Percentiles rank a stretch among this genome's conserved stretches.
Conservation (phyloP, 1,140 invertebrate species). For the Adoxophyes honmai region DNA sequence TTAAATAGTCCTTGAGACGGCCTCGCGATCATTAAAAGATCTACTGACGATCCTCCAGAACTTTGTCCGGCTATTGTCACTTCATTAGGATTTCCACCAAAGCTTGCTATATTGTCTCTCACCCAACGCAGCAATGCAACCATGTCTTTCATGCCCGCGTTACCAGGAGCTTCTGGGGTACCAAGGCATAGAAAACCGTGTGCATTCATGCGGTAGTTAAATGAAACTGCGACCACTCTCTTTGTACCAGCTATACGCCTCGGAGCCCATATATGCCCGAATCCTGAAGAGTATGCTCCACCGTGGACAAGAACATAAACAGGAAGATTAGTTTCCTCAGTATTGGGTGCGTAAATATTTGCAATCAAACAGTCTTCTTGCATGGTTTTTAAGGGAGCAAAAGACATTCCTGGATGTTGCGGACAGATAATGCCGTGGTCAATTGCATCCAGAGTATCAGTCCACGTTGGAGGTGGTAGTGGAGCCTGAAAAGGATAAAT, state of each 20-base stretch:
- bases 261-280: background rate
- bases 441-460: background rate
- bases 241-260: background rate
- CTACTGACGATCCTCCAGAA: too few relatives aligned
- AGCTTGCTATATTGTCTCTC: too few relatives aligned
- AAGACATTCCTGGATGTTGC: background rate
- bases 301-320: background rate
- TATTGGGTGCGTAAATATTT: background rate
- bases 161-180: too few relatives aligned
- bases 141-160: too few relatives aligned
- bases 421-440: background rate
- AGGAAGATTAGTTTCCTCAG: background rate
- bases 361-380: background rate
- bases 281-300: background rate
- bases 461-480: background rate
- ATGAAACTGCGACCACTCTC: background rate
- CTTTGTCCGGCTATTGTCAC: too few relatives aligned
- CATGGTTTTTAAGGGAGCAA: background rate
- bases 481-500: background rate
- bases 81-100: too few relatives aligned
- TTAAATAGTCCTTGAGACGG: background rate
- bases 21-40: too few relatives aligned
- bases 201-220: too few relatives aligned
- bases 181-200: too few relatives aligned
- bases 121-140: too few relatives aligned